Conservation (phyloP, 2,113 vertebrate genomes). For the Phalacrocorax pelagicus region DNA sequence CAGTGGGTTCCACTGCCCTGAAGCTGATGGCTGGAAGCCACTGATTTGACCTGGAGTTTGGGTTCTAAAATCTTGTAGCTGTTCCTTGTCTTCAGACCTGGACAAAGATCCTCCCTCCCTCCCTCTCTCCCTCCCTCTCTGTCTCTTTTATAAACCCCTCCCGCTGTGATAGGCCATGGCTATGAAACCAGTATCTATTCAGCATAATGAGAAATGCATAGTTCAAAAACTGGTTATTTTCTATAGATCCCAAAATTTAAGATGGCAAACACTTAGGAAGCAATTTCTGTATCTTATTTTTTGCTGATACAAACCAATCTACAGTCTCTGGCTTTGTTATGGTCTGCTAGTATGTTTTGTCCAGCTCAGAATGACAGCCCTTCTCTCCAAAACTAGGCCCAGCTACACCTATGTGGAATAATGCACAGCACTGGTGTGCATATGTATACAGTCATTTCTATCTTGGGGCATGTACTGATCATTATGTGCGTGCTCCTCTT, state of each 20-base stretch:
- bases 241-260: no score
- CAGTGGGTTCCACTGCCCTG: not conserved
- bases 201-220: not conserved
- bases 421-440: not conserved
- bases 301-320: no score
- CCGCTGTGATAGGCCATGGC: not conserved
- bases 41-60: not conserved
- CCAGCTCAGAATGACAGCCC: not conserved
- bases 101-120: not conserved
- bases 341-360: not conserved
- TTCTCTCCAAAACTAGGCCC: not conserved
- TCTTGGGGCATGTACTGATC: rapidly evolving
- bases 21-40: not conserved
- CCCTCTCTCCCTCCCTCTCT: no score
- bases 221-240: not conserved
- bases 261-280: no score
- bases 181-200: not conserved
- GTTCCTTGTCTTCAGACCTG: not conserved
- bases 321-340: not conserved
- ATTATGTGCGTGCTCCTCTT: rapidly evolving
- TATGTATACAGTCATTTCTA: not conserved
- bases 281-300: no score
- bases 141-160: not conserved
- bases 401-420: not conserved
- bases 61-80: not conserved